Evolutionary conservation across 2,797 vertebrate genomes (phyloP).

Genomic region (Hippopotamyrus pictus): DNA sequence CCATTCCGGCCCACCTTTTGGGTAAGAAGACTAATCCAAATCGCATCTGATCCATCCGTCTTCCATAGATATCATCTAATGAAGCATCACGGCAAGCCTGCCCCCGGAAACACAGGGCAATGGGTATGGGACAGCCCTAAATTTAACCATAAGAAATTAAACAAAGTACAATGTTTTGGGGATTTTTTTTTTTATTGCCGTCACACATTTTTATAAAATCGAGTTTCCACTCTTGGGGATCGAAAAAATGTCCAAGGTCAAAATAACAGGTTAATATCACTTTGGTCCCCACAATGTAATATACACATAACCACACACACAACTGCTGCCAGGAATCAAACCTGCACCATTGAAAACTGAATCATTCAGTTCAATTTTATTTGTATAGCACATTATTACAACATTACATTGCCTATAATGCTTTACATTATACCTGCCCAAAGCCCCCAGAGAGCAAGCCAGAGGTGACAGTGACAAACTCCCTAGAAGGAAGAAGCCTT

Average conservation of each 20-base stretch:
- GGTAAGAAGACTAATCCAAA: slow-evolving; percentile 56
- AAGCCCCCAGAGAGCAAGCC: neutral
- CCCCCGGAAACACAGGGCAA: neutral
- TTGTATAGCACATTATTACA: neutral
- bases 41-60: neutral
- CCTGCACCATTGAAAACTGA: neutral
- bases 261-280: neutral
- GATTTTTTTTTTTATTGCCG: neutral
- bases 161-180: neutral
- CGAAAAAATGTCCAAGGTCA: neutral
- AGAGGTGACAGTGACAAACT: neutral
- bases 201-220: neutral
- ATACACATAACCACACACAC: neutral
- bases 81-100: neutral
- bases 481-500: neutral
- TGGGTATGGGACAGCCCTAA: neutral
- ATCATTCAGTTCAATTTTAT: neutral
- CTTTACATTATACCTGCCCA: neutral
- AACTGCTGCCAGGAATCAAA: neutral
- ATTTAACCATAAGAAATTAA: neutral
- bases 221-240: neutral
- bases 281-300: neutral
- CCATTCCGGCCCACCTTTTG: slow-evolving; percentile 90
- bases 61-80: neutral
- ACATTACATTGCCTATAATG: neutral